Evolutionary conservation across 2,113 vertebrate species (phyloP).

Genomic region (Mohoua ochrocephala): DNA sequence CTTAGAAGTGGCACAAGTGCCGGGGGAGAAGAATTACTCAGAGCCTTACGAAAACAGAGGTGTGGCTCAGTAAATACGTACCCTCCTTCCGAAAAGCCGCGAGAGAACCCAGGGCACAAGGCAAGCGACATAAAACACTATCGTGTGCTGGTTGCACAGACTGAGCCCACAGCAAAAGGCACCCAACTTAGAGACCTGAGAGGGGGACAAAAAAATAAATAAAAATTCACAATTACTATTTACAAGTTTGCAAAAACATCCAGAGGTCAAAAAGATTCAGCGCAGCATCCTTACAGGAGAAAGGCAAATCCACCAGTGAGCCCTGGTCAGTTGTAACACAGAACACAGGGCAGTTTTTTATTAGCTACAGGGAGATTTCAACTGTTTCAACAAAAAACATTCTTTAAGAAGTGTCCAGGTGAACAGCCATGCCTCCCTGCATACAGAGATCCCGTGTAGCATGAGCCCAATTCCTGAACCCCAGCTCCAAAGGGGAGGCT

Average conservation of each 20-base stretch:
- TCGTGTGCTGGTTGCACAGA: slow-evolving; percentile 95
- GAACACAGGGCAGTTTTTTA: accelerated
- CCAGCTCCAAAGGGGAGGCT: background rate
- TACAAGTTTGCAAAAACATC: background rate
- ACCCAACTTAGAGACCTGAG: slow-evolving; percentile 82
- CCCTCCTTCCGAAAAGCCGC: slow-evolving; percentile 73
- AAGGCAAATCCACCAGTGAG: background rate
- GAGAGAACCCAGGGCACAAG: slow-evolving; percentile 86
- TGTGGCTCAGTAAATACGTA: slow-evolving; percentile 50
- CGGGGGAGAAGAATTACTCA: background rate
- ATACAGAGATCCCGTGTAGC: background rate
- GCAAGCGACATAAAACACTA: slow-evolving; percentile 83
- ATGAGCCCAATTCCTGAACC: background rate
- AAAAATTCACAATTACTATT: background rate
- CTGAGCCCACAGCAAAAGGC: slow-evolving; percentile 92
- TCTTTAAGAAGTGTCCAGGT: background rate
- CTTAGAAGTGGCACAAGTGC: background rate
- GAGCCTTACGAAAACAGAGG: background rate
- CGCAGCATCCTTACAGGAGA: background rate
- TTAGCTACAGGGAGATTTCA: background rate
- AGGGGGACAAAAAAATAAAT: background rate
- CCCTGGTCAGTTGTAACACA: accelerated
- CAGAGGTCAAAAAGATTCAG: background rate
- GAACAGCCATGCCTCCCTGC: background rate
- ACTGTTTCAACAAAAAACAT: background rate